Conservation (phyloP, 2,888 invertebrate species). For the Cabera pusaria region DNA sequence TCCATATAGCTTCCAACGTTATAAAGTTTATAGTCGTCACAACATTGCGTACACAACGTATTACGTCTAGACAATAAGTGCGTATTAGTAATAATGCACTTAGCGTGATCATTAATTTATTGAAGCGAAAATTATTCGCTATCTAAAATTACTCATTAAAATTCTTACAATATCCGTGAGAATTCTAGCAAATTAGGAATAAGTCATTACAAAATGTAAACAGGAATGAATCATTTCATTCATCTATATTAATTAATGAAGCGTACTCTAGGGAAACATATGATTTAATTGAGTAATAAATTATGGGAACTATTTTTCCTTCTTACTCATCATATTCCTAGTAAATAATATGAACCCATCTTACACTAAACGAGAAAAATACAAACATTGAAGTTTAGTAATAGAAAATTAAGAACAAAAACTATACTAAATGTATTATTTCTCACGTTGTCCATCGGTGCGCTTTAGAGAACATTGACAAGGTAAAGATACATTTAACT, state of each 20-base stretch:
- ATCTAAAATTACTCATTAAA: slow-evolving; percentile 26
- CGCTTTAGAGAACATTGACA: no score
- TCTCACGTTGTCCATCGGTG: no score
- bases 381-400: no score
- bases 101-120: slow-evolving; percentile 13
- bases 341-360: slow-evolving; percentile 18
- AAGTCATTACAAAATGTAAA: slow-evolving; percentile 21
- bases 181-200: slow-evolving; percentile 22
- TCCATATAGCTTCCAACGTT: no score
- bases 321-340: slow-evolving; percentile 34
- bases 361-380: no score
- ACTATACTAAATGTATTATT: no score
- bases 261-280: slow-evolving; percentile 17
- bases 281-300: slow-evolving; percentile 8
- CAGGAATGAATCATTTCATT: slow-evolving; percentile 30
- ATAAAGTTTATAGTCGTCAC: slow-evolving; percentile 1
- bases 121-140: slow-evolving; percentile 16
- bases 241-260: slow-evolving; percentile 26
- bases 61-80: slow-evolving; percentile 12
- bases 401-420: no score
- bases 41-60: slow-evolving; percentile 1
- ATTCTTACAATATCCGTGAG: slow-evolving; percentile 27
- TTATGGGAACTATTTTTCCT: slow-evolving; percentile 25
- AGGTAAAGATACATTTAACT: no score
- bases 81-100: slow-evolving; percentile 17